Percentiles rank a stretch among this genome's conserved stretches.
phyloP scores from a whole-genome alignment of 1,140 invertebrate genomes.

The Aphidius gifuensis region DNA sequence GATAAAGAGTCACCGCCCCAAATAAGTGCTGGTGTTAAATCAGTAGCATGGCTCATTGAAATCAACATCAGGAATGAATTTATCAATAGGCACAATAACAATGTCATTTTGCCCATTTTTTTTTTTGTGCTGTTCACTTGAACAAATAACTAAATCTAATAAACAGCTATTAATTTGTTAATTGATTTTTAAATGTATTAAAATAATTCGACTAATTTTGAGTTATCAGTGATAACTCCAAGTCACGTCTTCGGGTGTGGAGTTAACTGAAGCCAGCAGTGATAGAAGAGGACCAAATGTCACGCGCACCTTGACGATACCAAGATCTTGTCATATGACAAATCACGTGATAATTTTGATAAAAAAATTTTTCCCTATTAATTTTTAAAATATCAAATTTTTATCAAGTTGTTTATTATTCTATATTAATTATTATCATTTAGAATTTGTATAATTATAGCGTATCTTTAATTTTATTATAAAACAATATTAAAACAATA shows the following conservation, averaged over 20 bases:
- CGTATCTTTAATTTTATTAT: no score
- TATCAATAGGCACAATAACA: slow-evolving; percentile 19
- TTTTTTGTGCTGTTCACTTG: slow-evolving; percentile 7
- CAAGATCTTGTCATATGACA: slow-evolving; percentile 36
- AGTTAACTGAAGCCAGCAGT: slow-evolving; percentile 16
- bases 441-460: no score
- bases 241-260: no score
- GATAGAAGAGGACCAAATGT: slow-evolving; percentile 18
- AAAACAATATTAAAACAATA: no score
- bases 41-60: slow-evolving; percentile 20
- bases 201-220: no score
- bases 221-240: no score
- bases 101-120: slow-evolving; percentile 24
- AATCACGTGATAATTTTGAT: slow-evolving; percentile 30
- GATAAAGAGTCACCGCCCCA: slow-evolving; percentile 33
- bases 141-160: slow-evolving; percentile 9
- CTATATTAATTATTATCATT: no score
- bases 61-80: slow-evolving; percentile 22
- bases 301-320: slow-evolving; percentile 35
- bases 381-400: no score
- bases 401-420: no score
- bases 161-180: not conserved
- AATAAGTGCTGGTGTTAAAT: slow-evolving; percentile 39
- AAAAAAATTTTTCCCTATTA: no score
- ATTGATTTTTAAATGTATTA: no score